Base-by-base conservation (phyloP, 2,797 vertebrate genomes). In the Triplophysa yarkandensis region DNA sequence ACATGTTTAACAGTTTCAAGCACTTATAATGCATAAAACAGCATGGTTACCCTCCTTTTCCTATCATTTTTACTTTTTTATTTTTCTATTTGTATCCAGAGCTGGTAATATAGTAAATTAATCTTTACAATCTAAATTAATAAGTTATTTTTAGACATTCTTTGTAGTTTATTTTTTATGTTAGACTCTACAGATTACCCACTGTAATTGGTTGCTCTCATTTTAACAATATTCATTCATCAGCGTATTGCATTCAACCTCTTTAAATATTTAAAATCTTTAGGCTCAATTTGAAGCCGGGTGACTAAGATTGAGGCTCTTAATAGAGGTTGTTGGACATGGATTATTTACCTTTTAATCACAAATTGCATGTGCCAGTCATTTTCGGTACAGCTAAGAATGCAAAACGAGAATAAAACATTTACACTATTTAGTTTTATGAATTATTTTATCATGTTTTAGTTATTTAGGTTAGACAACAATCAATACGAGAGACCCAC, bases 181-280 rank as follows among this genome's bases (percentile, higher is more conserved):
- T 14, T 19, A 3, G 6, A n/a, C 6, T 50, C 55, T 75, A 61
- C 23, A 52, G 63, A 82, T 77, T 70, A 66, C 60, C 43, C 36
- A 1, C 48, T 75, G 64, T 82, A 77, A 63, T 76, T 74, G 68
- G 57, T 58, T 67, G 67, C 50, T 64, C 70, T 77, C 68, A 72
- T 74, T 81, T 78, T 34, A 61, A 44, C 19, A 58, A 64, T 39
- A 55, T 83, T 87, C 84, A 90, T 92, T 85, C 84, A 88, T 89
- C 88, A 85, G 75, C 72, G 85, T 80, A 84, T 82, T 82, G 80
- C 89, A 89, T 84, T 83, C 79, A 83, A 76, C 84, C 64, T 83
- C 83, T 87, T 84, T 91, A 86, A 92, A 91, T 92, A 91, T 92
- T 92, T 88, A 88, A 85, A 79, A 68, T 77, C 72, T 79, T 77